phyloP scores from a whole-genome alignment of 2,797 vertebrate species.

The Heterohyrax brucei region DNA sequence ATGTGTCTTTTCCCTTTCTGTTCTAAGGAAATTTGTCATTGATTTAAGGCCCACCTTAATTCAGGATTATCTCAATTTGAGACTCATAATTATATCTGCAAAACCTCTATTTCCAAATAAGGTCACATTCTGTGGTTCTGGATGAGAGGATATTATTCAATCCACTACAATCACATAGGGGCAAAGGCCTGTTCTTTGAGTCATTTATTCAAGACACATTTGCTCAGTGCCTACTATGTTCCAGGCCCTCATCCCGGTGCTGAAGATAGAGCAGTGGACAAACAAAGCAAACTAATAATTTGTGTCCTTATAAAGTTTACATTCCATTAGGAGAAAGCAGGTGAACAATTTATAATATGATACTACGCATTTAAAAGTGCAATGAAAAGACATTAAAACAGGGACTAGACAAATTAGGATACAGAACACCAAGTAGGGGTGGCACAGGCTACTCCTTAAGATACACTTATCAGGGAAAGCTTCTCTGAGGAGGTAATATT shows the following conservation, averaged over 20 bases:
- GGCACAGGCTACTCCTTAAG: not conserved
- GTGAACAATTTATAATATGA: not conserved
- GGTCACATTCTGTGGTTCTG: not conserved
- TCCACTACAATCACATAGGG: not conserved
- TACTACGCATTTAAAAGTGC: slow-evolving; percentile 12
- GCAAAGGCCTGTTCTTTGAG: not conserved
- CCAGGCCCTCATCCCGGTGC: not conserved
- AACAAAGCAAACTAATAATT: not conserved
- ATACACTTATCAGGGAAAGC: not conserved
- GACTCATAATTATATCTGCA: not conserved
- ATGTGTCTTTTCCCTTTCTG: not conserved
- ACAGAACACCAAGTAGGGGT: not conserved
- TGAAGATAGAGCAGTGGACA: not conserved
- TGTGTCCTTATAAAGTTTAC: not conserved
- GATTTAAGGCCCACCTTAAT: not conserved
- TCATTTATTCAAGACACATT: slow-evolving; percentile 15
- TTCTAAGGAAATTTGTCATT: not conserved
- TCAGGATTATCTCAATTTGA: not conserved
- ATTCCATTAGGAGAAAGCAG: not conserved
- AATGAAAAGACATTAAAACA: slow-evolving; percentile 26
- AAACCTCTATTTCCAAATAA: not conserved
- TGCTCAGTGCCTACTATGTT: not conserved
- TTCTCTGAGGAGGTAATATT: not conserved
- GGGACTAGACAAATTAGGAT: not conserved
- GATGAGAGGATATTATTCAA: not conserved